phyloP scores from a whole-genome alignment of 53 echinoderm and acorn worm genomes.

The Luidia sarsii region DNA sequence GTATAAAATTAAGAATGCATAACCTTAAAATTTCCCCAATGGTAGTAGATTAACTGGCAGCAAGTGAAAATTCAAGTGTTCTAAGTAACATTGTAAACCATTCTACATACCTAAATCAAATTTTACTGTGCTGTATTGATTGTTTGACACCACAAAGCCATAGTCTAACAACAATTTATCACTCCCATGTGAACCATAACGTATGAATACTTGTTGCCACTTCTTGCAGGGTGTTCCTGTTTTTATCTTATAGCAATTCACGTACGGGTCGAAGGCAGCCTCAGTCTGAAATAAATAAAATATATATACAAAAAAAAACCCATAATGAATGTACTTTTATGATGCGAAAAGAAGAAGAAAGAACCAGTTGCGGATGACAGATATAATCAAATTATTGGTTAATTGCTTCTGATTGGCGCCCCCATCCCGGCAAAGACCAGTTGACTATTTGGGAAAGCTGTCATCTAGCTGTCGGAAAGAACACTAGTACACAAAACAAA shows the following conservation, averaged over 20 bases:
- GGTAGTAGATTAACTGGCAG: too few species aligned
- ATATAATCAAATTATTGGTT: background rate
- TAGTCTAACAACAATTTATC: conserved; percentile 75
- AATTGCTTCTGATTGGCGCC: too few species aligned
- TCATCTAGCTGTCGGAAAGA: background rate
- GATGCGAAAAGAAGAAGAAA: background rate
- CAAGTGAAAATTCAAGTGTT: background rate
- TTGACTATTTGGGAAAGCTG: background rate
- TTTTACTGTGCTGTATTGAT: conserved; percentile 66
- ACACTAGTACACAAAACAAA: background rate
- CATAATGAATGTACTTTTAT: background rate
- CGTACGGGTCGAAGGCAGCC: conserved; percentile 59
- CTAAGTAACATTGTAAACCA: background rate
- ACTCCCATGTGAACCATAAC: conserved; percentile 93
- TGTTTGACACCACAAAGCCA: conserved; percentile 79
- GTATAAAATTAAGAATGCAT: too few species aligned
- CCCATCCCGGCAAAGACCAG: too few species aligned
- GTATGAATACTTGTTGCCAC: conserved; percentile 85
- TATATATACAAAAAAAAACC: background rate
- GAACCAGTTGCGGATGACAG: background rate
- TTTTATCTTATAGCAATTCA: conserved; percentile 67
- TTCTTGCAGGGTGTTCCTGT: conserved; percentile 61
- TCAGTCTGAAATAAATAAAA: conserved; percentile 54
- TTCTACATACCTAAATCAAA: conserved; percentile 66
- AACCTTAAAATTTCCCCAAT: background rate